Evolutionary conservation across 2,888 invertebrate genomes (phyloP).

Genomic region (Caenorhabditis japonica): DNA sequence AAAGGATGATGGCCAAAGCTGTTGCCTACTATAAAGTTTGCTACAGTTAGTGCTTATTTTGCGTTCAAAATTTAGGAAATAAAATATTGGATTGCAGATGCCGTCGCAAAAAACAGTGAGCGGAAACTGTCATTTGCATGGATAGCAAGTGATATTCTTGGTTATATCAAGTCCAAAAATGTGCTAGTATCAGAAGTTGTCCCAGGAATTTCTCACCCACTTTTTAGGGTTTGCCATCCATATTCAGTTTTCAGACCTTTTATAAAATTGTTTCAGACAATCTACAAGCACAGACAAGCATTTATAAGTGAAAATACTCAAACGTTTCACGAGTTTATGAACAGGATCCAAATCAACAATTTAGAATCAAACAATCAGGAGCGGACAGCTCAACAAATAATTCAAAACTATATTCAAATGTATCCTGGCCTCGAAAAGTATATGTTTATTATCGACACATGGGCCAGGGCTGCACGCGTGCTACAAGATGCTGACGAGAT

Average conservation of each 20-base stretch:
- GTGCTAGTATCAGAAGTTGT: not conserved
- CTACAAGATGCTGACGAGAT: no score
- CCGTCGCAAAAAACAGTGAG: constrained; percentile 17
- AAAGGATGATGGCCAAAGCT: constrained; percentile 58
- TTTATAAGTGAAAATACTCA: constrained; percentile 1
- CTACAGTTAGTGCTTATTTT: constrained; percentile 51
- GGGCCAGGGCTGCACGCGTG: constrained; percentile 27
- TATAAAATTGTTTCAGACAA: not conserved
- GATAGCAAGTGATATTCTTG: constrained; percentile 69
- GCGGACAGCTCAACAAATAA: not conserved
- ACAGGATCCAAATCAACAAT: not conserved
- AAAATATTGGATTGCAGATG: constrained; percentile 6
- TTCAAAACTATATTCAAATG: not conserved
- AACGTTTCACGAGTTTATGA: not conserved
- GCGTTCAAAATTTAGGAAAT: not conserved
- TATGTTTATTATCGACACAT: constrained; percentile 41
- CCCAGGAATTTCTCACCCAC: not conserved
- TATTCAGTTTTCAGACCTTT: not conserved
- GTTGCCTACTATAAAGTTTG: constrained; percentile 64
- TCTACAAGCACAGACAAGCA: not conserved
- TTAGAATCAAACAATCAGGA: not conserved
- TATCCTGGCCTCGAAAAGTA: constrained; percentile 30
- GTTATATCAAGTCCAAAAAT: constrained; percentile 7
- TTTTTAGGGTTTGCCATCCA: constrained; percentile 4
- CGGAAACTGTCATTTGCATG: constrained; percentile 69